phyloP scores from a whole-genome alignment of 2,888 invertebrate species.

The Parnassius orleans region DNA sequence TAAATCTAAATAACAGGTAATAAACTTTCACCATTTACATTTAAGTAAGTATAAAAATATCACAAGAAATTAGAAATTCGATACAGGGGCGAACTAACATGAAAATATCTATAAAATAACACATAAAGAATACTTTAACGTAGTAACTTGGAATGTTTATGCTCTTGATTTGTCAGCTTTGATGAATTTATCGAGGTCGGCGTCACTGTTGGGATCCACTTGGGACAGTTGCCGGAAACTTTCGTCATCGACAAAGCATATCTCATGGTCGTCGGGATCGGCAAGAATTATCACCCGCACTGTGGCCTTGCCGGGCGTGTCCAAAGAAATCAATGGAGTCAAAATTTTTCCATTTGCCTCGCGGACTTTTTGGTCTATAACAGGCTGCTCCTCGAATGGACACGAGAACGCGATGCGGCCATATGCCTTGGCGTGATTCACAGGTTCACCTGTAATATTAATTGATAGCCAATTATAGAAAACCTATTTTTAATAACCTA shows the following conservation, averaged over 20 bases:
- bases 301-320: conserved; percentile 98
- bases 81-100: conserved; percentile 1
- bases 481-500: too few species aligned
- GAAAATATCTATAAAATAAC: conserved; percentile 8
- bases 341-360: conserved; percentile 87
- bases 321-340: conserved; percentile 94
- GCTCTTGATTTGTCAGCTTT: conserved; percentile 82
- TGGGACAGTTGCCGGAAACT: conserved; percentile 93
- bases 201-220: conserved; percentile 91
- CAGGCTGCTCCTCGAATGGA: conserved; percentile 88
- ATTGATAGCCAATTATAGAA: not conserved
- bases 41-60: conserved; percentile 5
- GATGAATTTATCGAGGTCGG: conserved; percentile 89
- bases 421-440: conserved; percentile 94
- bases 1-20: conserved; percentile 1
- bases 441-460: conserved; percentile 72
- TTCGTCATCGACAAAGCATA: conserved; percentile 99
- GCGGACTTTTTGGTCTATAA: conserved; percentile 87
- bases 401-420: conserved; percentile 97
- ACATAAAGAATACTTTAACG: not conserved
- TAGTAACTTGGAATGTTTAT: conserved; percentile 33
- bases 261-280: conserved; percentile 98
- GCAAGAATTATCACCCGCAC: conserved; percentile 97
- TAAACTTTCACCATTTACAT: conserved; percentile 12
- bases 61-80: conserved; percentile 10